Evolutionary conservation across 2,888 invertebrate species (phyloP).

Genomic region (Drosophila parthenogenetica): DNA sequence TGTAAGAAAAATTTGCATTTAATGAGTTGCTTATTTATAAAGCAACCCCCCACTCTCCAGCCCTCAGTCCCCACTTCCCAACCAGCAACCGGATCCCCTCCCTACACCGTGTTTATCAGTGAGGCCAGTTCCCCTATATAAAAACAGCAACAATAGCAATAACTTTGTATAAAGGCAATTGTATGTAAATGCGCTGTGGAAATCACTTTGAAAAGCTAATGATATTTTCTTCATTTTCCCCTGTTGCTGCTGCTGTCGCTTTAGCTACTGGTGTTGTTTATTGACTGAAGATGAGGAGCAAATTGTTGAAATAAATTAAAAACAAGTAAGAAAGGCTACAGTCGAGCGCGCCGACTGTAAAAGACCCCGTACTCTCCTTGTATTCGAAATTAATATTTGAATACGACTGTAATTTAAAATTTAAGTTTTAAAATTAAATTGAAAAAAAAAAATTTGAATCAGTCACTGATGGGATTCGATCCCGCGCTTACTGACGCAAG

Average conservation of each 20-base stretch:
- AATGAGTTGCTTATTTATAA: conserved; percentile 64
- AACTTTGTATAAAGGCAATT: conserved; percentile 49
- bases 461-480: no score
- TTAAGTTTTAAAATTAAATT: no score
- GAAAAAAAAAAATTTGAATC: no score
- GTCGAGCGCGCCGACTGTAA: no score
- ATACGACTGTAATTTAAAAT: no score
- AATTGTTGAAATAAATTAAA: conserved; percentile 35
- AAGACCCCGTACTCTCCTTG: no score
- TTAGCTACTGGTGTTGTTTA: conserved; percentile 21
- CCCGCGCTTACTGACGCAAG: no score
- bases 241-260: conserved; percentile 25
- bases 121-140: conserved; percentile 10
- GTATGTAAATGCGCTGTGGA: conserved; percentile 70
- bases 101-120: neutral
- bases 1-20: conserved; percentile 69
- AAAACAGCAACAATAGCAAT: conserved; percentile 10
- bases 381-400: no score
- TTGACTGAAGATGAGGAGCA: conserved; percentile 32
- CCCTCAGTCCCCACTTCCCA: neutral
- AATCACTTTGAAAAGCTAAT: conserved; percentile 56
- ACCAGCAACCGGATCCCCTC: neutral
- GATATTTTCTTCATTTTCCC: conserved; percentile 47
- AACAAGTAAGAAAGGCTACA: no score
- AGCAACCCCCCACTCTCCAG: neutral